A percentile compares a stretch with the other conserved stretches of the same genome.
Conservation (phyloP, 1,140 invertebrate genomes). For the Drosophila paulistorum region DNA sequence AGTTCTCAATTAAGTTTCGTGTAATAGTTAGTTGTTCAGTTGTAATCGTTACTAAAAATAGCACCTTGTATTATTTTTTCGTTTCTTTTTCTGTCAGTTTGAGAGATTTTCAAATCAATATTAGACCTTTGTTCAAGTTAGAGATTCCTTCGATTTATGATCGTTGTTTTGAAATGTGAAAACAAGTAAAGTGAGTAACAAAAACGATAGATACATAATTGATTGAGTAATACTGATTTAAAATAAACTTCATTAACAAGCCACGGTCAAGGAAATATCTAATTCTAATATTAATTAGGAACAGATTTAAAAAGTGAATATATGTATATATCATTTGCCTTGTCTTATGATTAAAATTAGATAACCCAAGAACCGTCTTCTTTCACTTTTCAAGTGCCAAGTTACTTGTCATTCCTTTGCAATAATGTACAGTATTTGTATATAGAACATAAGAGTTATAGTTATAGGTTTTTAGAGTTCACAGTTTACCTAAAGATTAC, state of each 20-base stretch:
- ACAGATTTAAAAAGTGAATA: background rate
- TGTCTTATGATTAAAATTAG: background rate
- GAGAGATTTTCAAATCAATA: conserved; percentile 4
- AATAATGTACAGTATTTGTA: background rate
- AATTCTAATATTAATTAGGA: background rate
- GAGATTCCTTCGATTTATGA: conserved; percentile 21
- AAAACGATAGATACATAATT: conserved; percentile 44
- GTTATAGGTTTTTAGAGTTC: conserved; percentile 25
- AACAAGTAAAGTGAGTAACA: conserved; percentile 20
- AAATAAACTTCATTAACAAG: conserved; percentile 46
- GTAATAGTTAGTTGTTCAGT: conserved; percentile 48
- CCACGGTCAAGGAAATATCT: conserved; percentile 15
- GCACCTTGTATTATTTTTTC: conserved; percentile 74
- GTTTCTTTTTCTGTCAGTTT: conserved; percentile 52
- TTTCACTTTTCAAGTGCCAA: background rate
- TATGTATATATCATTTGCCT: too few species aligned
- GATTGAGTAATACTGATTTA: conserved; percentile 50
- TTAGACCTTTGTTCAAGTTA: too few species aligned
- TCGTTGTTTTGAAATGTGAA: conserved; percentile 61
- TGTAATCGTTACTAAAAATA: conserved; percentile 65
- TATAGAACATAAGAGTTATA: conserved; percentile 35
- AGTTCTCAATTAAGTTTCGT: conserved; percentile 59
- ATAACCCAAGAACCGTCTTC: background rate
- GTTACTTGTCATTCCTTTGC: background rate
- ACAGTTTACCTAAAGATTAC: conserved; percentile 50